Evolutionary conservation across 30 jellyfish, hydroid and myxozoan genomes (phyloP).

Genomic region (Rhopilema esculentum): DNA sequence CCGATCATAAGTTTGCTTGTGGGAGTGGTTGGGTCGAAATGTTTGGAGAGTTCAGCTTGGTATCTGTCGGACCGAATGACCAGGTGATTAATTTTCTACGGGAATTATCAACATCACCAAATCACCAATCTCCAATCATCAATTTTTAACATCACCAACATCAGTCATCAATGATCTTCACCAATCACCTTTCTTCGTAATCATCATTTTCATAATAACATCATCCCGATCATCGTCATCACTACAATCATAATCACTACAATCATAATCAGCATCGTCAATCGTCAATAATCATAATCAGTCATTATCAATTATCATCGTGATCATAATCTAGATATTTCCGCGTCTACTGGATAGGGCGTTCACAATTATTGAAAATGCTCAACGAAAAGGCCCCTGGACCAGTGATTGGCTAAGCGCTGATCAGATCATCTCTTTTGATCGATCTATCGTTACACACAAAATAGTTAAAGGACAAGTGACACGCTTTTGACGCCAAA

Average conservation of each 20-base stretch:
- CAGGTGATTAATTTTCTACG: constrained; percentile 81
- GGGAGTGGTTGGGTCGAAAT: constrained; percentile 92
- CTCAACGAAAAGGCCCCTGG: no score
- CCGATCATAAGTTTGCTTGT: constrained; percentile 30
- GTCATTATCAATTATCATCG: neutral
- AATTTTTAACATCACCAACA: neutral
- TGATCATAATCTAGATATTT: no score
- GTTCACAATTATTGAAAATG: no score
- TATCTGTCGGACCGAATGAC: constrained; percentile 88
- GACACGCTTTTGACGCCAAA: no score
- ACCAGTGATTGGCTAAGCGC: no score
- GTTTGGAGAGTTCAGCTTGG: constrained; percentile 76
- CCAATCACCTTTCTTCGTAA: neutral
- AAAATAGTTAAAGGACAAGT: no score
- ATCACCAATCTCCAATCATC: no score
- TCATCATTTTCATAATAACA: no score
- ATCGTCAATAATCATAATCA: neutral
- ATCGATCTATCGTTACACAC: no score
- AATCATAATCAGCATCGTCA: neutral
- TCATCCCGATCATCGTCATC: neutral
- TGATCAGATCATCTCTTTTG: no score
- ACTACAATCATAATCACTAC: neutral
- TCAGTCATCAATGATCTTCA: neutral
- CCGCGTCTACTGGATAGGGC: no score
- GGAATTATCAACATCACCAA: no score